Conservation (phyloP, 2,888 invertebrate genomes). For the Ypsolopha scabrella region DNA sequence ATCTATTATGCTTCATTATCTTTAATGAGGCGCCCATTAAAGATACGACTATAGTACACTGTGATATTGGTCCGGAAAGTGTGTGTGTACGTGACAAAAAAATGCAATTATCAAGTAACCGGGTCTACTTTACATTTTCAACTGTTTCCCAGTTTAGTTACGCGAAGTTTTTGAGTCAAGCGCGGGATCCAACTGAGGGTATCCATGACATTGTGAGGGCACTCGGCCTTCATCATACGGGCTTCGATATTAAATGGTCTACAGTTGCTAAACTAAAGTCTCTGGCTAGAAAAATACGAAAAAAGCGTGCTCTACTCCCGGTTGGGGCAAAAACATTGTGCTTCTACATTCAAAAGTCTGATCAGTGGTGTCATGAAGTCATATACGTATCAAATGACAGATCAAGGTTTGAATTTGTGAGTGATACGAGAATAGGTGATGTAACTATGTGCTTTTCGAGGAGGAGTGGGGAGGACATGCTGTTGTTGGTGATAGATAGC, state of each 20-base stretch:
- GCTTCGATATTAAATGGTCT: conserved; percentile 19
- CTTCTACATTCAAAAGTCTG: conserved; percentile 6
- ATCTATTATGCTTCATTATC: too few relatives aligned
- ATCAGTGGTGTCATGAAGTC: conserved; percentile 28
- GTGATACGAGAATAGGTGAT: conserved; percentile 31
- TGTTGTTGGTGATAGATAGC: not conserved
- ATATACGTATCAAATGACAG: conserved; percentile 21
- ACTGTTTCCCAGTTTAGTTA: conserved; percentile 55
- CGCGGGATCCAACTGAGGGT: conserved; percentile 33
- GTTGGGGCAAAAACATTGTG: conserved; percentile 7
- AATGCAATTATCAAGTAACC: conserved; percentile 51
- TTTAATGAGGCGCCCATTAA: not conserved
- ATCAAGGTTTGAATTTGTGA: conserved; percentile 25
- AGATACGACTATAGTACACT: too few relatives aligned
- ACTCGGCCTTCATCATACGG: conserved; percentile 45
- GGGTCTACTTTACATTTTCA: conserved; percentile 48
- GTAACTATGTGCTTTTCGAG: conserved; percentile 16
- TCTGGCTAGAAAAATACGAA: conserved; percentile 14
- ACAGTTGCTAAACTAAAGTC: conserved; percentile 17
- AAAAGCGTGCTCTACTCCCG: conserved; percentile 4
- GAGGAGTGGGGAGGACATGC: not conserved
- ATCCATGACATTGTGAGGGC: conserved; percentile 50
- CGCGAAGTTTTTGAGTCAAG: conserved; percentile 44
- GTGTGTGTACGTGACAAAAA: conserved; percentile 27
- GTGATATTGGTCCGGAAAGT: not conserved